A percentile compares a stretch with the other conserved stretches of the same genome.
Evolutionary conservation across 2,113 vertebrate species (phyloP).

Genomic region (Phrynocephalus versicolor): DNA sequence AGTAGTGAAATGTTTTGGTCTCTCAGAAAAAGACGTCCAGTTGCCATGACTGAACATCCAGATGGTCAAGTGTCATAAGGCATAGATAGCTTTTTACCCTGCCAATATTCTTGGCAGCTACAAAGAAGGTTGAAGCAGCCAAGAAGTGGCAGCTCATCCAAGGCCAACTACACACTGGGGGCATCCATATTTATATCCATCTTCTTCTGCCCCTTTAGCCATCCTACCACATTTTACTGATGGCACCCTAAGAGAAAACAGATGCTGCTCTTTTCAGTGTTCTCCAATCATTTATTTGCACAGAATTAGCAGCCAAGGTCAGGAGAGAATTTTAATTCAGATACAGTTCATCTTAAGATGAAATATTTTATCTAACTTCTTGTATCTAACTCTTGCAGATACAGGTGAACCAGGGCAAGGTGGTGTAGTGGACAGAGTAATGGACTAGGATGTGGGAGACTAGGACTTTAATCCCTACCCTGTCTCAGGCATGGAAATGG

Average conservation of each 20-base stretch:
- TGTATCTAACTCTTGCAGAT: neutral
- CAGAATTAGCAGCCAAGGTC: neutral
- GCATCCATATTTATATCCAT: neutral
- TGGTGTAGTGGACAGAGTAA: no score
- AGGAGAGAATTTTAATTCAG: neutral
- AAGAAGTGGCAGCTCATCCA: neutral
- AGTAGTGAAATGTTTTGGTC: no score
- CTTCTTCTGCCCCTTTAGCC: neutral
- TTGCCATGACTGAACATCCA: no score
- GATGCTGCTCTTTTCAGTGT: neutral
- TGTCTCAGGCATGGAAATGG: no score
- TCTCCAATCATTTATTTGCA: neutral
- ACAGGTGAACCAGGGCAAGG: slow-evolving; percentile 5
- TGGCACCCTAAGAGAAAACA: neutral
- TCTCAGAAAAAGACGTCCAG: no score
- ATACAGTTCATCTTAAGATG: neutral
- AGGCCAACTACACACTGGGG: neutral
- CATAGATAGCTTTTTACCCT: no score
- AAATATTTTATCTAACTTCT: no score
- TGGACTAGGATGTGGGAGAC: no score
- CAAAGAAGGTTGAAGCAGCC: no score
- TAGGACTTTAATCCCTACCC: no score
- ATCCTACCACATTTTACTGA: neutral
- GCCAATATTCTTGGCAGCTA: no score
- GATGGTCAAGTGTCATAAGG: no score